Evolutionary conservation across 2,113 vertebrate species (phyloP), one percentile per base, ranked within the genome.

Genomic region (Actinemys pallida): DNA sequence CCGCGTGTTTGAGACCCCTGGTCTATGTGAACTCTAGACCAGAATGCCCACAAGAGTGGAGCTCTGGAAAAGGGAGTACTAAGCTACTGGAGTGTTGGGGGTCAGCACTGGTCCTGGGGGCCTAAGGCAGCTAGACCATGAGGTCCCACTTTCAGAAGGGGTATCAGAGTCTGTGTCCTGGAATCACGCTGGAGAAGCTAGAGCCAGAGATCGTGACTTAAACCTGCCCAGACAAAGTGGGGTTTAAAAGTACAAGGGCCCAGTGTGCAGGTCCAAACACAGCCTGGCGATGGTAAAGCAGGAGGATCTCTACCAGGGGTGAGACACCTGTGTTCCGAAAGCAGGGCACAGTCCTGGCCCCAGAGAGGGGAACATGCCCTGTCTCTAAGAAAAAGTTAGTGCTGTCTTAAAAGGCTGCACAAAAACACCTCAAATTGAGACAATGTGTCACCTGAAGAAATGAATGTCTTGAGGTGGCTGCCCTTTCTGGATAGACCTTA

Each of bases 371-470:
- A 95, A 86, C 89, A 93, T 94, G 88, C 94, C 83, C 80, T 93
- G 89, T 90, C 93, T 96, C 88, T 94, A 91, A 96, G 96, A 96
- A 96, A 97, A 93, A 5, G 95, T 95, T 94, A 94, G 93, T 90
- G 83, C 96, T 81, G 81, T 96, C 96, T 93, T 96, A 88, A 27
- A 59, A 59, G 57, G 27, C 57, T 59, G 11, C 57, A 59, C 11
- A 72, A 91, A 95, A 96, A 97, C 96, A 95, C 96, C 89, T 90
- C 93, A 86, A 91, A 76, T 5, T 7, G 22, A 92, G 89, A 92
- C 86, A 92, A n/a, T 9, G 57, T 94, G 91, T 93, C 93, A 92
- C 93, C 93, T 95, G 65, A 75, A 24, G 54, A 57, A 81, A 94
- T 90, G 80, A 89, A 87, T 92, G 54, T 88, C 95, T 92, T 93